Evolutionary conservation across 2,797 vertebrate species (phyloP).

Genomic region (Brachyrhaphis roseni): DNA sequence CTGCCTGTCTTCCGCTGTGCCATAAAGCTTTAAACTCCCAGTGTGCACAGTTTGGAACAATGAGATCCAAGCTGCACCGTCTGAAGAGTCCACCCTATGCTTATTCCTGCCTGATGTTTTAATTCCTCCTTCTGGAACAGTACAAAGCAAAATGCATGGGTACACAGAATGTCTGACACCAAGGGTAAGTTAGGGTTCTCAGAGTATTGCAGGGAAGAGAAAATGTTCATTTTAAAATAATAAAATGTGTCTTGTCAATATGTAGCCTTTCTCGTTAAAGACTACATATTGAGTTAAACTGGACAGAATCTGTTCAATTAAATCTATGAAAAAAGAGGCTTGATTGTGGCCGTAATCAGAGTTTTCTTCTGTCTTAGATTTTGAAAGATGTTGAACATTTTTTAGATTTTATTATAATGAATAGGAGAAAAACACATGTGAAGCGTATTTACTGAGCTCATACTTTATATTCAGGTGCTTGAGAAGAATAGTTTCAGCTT

Average conservation of each 20-base stretch:
- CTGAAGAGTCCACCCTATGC: slow-evolving; percentile 43
- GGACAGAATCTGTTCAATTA: neutral
- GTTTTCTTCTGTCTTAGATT: neutral
- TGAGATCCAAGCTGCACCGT: slow-evolving; percentile 26
- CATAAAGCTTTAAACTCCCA: slow-evolving; percentile 60
- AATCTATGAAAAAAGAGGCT: neutral
- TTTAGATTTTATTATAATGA: neutral
- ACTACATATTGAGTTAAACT: neutral
- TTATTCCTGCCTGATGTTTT: slow-evolving; percentile 45
- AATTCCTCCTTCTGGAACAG: slow-evolving; percentile 30
- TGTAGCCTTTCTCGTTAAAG: neutral
- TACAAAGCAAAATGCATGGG: slow-evolving; percentile 5
- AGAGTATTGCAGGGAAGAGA: neutral
- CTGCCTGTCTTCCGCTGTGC: slow-evolving; percentile 60
- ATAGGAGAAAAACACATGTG: neutral
- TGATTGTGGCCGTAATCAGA: neutral
- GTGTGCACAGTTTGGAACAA: slow-evolving; percentile 57
- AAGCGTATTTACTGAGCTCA: slow-evolving; percentile 26
- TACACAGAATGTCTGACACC: neutral
- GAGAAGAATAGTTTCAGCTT: slow-evolving; percentile 57
- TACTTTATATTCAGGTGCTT: slow-evolving; percentile 13
- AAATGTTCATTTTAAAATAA: neutral
- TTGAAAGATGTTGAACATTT: too few species aligned
- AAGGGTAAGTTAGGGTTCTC: neutral
- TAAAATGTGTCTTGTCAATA: neutral